Evolutionary conservation across 2,113 vertebrate species (phyloP).

Genomic region (Verasper variegatus): DNA sequence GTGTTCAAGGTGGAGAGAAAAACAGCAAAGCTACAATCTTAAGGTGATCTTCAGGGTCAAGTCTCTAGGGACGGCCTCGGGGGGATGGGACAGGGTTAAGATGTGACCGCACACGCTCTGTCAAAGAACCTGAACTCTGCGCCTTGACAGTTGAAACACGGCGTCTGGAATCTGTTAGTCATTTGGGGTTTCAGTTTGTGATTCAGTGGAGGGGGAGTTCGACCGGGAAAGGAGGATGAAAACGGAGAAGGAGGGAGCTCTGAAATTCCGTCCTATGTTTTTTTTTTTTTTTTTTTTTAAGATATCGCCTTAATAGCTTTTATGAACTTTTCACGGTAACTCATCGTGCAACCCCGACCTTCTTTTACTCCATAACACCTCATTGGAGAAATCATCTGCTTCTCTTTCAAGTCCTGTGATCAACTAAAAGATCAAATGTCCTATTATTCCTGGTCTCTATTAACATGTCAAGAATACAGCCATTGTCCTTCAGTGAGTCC

Average conservation of each 20-base stretch:
- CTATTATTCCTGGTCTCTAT: not conserved
- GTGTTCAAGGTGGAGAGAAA: slow-evolving; percentile 21
- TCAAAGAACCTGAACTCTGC: slow-evolving; percentile 66
- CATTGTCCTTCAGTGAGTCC: slow-evolving; percentile 24
- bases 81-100: slow-evolving; percentile 47
- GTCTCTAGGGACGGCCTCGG: slow-evolving; percentile 42
- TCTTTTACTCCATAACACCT: slow-evolving; percentile 35
- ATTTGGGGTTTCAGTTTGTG: slow-evolving; percentile 71
- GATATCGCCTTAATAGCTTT: slow-evolving; percentile 44
- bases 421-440: slow-evolving; percentile 10
- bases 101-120: slow-evolving; percentile 69
- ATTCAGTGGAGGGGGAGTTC: slow-evolving; percentile 50
- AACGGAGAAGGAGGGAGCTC: slow-evolving; percentile 36
- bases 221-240: slow-evolving; percentile 51
- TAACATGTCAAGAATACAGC: slow-evolving; percentile 31
- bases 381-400: slow-evolving; percentile 16
- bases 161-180: slow-evolving; percentile 75
- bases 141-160: slow-evolving; percentile 67
- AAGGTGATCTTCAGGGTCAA: slow-evolving; percentile 51
- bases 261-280: slow-evolving; percentile 49
- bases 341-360: slow-evolving; percentile 18
- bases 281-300: slow-evolving; percentile 28
- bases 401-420: slow-evolving; percentile 24
- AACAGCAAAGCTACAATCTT: slow-evolving; percentile 27
- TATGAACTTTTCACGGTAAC: slow-evolving; percentile 42